Evolutionary conservation across 2,113 vertebrate genomes (phyloP).

Genomic region (Castor canadensis): DNA sequence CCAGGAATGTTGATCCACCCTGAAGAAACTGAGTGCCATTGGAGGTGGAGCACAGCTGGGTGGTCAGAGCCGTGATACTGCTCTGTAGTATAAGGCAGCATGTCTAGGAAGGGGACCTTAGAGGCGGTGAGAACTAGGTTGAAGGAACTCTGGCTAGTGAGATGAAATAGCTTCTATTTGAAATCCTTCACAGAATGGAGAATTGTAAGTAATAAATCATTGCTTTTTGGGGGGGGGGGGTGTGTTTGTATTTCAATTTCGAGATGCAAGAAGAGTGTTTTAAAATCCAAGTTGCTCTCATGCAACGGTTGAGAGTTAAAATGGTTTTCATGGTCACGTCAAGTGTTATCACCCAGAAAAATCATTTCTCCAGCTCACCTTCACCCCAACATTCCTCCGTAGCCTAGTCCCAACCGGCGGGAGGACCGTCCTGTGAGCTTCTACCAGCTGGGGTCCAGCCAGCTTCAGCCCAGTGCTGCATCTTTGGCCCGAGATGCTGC

Average conservation of each 20-base stretch:
- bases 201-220: too few relatives aligned
- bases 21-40: rapidly evolving
- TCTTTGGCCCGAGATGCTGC: slow-evolving; percentile 88
- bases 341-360: rapidly evolving
- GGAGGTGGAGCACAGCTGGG: rapidly evolving
- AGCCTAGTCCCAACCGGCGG: slow-evolving; percentile 96
- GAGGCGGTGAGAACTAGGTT: background rate
- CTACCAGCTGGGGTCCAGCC: slow-evolving; percentile 91
- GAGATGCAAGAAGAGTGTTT: background rate
- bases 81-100: rapidly evolving
- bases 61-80: background rate
- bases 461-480: slow-evolving; percentile 85
- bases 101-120: background rate
- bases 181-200: background rate
- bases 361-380: rapidly evolving
- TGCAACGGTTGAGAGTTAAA: rapidly evolving
- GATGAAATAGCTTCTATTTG: background rate
- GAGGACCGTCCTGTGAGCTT: slow-evolving; percentile 98
- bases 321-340: rapidly evolving
- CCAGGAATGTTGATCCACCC: background rate
- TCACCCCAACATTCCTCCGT: slow-evolving; percentile 26
- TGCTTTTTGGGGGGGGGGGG: too few relatives aligned
- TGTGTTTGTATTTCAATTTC: background rate
- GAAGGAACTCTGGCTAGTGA: rapidly evolving
- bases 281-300: background rate